Evolutionary conservation across 2,797 vertebrate species (phyloP).

Genomic region (Pelodytes ibericus): DNA sequence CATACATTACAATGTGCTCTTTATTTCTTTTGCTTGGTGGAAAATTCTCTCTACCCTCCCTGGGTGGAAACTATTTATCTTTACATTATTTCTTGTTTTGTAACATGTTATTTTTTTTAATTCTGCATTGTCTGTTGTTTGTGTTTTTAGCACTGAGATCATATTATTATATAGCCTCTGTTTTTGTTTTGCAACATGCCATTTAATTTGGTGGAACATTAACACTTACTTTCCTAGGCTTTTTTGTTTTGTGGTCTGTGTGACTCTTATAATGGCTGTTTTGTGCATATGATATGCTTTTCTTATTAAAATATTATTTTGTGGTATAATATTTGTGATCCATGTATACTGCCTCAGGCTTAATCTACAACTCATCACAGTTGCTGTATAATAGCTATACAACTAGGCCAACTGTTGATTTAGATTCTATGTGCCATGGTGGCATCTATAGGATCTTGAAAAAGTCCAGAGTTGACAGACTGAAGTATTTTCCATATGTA

Average conservation of each 20-base stretch:
- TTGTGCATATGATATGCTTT: constrained; percentile 31
- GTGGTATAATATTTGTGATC: constrained; percentile 38
- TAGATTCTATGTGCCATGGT: too few species aligned
- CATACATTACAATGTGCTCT: not conserved
- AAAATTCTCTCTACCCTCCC: not conserved
- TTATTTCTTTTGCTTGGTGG: not conserved
- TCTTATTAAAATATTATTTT: constrained; percentile 42
- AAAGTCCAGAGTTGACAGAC: too few species aligned
- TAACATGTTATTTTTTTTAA: constrained; percentile 18
- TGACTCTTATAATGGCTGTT: constrained; percentile 36
- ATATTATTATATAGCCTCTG: constrained; percentile 26
- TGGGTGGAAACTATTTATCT: constrained; percentile 52
- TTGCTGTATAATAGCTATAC: constrained; percentile 19
- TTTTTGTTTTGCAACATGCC: constrained; percentile 36
- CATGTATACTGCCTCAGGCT: constrained; percentile 13
- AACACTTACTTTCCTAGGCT: constrained; percentile 1
- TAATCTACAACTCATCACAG: constrained; percentile 22
- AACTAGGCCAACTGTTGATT: too few species aligned
- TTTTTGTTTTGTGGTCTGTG: constrained; percentile 15
- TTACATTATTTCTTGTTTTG: constrained; percentile 29
- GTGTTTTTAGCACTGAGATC: constrained; percentile 42
- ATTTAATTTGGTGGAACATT: constrained; percentile 24
- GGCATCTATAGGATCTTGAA: too few species aligned
- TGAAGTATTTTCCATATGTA: too few species aligned
- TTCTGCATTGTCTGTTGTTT: constrained; percentile 31